A percentile compares a stretch with the other conserved stretches of the same genome.
Conservation (phyloP, 2,113 vertebrate species). For the Campylomormyrus tamandua region DNA sequence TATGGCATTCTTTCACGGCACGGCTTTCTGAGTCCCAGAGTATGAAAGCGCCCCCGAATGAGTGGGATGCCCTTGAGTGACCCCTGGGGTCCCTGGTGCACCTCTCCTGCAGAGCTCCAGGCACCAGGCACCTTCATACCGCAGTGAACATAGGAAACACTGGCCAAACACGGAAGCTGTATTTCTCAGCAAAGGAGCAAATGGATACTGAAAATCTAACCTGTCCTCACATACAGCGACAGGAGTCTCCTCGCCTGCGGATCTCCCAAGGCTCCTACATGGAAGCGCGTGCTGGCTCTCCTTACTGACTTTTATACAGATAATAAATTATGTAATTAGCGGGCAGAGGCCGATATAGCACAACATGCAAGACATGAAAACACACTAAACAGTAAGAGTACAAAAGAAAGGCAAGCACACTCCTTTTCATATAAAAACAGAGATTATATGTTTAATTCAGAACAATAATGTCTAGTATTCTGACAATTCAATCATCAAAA, state of each 20-base stretch:
- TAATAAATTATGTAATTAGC: neutral
- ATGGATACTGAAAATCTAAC: neutral
- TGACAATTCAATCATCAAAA: neutral
- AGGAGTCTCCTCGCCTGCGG: neutral
- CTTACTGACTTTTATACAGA: neutral
- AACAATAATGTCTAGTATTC: neutral
- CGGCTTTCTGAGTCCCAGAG: neutral
- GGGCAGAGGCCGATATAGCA: neutral
- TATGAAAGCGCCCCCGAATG: neutral
- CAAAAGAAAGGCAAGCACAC: neutral
- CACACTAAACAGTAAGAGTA: neutral
- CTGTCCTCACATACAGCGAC: neutral
- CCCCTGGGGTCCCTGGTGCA: neutral
- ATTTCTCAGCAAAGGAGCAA: neutral
- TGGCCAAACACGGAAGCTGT: neutral
- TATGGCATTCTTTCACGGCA: neutral
- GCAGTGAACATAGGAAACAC: neutral
- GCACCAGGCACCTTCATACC: neutral
- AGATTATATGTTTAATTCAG: neutral
- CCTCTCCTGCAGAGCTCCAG: neutral
- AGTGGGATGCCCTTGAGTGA: neutral
- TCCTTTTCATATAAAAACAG: neutral
- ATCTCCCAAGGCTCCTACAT: neutral
- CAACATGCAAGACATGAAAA: neutral
- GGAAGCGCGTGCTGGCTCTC: neutral